Percentiles rank a stretch among this genome's conserved stretches.
Conservation (phyloP, 1,140 invertebrate genomes). For the Dreissena rostriformis region DNA sequence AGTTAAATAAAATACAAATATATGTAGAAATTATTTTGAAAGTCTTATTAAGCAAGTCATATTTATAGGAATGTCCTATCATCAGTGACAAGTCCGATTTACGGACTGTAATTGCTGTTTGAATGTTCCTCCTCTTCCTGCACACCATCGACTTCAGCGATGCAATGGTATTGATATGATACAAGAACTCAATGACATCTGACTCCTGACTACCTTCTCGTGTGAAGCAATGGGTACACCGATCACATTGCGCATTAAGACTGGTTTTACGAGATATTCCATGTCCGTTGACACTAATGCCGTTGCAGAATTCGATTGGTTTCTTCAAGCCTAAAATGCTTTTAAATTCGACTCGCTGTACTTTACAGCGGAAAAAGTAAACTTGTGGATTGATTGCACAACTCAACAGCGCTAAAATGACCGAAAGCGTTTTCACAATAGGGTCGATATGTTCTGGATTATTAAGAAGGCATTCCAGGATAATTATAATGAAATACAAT, state of each 20-base stretch:
- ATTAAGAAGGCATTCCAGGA: constrained; percentile 73
- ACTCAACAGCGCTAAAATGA: constrained; percentile 77
- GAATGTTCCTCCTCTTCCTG: constrained; percentile 18
- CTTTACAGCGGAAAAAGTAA: constrained; percentile 84
- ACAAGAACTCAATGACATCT: constrained; percentile 43
- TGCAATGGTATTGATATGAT: constrained; percentile 57
- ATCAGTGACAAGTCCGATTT: background rate
- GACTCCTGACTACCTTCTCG: constrained; percentile 64
- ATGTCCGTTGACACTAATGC: constrained; percentile 8
- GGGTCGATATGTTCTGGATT: constrained; percentile 67
- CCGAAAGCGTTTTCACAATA: constrained; percentile 67
- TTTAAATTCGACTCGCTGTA: constrained; percentile 76
- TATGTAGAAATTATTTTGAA: too few relatives aligned
- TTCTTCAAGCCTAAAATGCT: constrained; percentile 56
- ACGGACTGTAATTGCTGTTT: background rate
- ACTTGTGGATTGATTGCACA: constrained; percentile 83
- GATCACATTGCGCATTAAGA: constrained; percentile 27
- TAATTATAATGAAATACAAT: constrained; percentile 82
- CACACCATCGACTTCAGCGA: constrained; percentile 58
- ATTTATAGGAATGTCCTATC: too few relatives aligned
- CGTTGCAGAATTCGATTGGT: background rate
- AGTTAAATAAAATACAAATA: too few relatives aligned
- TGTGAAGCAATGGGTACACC: constrained; percentile 53
- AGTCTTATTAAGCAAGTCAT: too few relatives aligned
- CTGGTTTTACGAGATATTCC: constrained; percentile 14